Evolutionary conservation across 2,113 vertebrate genomes (phyloP).

Genomic region (Halcyon malimbica): DNA sequence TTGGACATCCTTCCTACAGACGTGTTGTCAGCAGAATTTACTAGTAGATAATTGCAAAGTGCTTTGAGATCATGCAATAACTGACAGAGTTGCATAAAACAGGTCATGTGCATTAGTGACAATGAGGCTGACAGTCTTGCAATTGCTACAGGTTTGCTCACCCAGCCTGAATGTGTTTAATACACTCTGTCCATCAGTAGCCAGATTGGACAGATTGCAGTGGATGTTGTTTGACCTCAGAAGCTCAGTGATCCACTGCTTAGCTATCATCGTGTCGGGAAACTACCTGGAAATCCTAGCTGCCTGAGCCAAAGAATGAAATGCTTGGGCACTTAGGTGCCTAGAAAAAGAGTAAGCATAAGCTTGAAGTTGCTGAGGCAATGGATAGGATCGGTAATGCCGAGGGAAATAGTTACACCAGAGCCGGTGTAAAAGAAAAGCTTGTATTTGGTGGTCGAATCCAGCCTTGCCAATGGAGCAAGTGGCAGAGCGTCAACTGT

Average conservation of each 20-base stretch:
- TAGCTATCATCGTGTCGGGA: not conserved
- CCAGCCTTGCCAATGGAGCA: not conserved
- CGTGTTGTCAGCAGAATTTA: not conserved
- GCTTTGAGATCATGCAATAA: rapidly evolving
- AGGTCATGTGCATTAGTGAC: not conserved
- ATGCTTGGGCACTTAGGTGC: not conserved
- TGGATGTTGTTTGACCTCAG: not conserved
- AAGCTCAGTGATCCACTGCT: not conserved
- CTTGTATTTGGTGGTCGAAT: rapidly evolving
- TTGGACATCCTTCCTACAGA: rapidly evolving
- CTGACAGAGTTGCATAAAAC: rapidly evolving
- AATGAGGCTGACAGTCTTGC: rapidly evolving
- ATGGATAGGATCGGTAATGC: not conserved
- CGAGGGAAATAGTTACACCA: rapidly evolving
- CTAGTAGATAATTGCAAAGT: not conserved
- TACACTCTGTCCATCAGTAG: not conserved
- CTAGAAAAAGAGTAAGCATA: not conserved
- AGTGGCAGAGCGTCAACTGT: not conserved
- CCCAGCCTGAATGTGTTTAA: not conserved
- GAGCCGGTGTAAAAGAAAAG: rapidly evolving
- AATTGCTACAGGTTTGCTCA: not conserved
- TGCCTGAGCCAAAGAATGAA: not conserved
- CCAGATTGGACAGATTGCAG: rapidly evolving
- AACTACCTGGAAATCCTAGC: not conserved
- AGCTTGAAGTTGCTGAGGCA: not conserved